These are phyloP conservation scores for Hedychridium roseum DNA, from an alignment of 2,888 invertebrate species.

Conservation along the genomic window DNA sequence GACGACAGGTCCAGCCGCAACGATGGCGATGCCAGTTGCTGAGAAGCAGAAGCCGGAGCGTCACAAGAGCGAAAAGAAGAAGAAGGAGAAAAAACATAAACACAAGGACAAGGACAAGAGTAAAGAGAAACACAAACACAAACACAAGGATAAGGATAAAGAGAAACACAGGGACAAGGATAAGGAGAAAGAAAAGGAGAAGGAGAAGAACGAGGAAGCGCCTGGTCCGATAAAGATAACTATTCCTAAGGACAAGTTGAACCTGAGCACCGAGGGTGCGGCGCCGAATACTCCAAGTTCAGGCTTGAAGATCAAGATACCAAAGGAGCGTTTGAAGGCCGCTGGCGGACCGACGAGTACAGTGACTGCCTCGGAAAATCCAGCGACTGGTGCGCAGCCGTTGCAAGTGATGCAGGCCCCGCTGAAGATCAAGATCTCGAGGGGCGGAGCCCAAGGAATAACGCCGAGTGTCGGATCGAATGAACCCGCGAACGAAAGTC, in stretches of 20 bases:
- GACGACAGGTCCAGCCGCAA: too few relatives aligned
- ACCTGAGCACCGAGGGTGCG: slow-evolving; percentile 50
- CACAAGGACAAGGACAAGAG: slow-evolving; percentile 65
- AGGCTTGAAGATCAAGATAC: slow-evolving; percentile 82
- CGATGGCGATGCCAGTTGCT: slow-evolving; percentile 9
- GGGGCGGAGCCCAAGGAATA: slow-evolving; percentile 71
- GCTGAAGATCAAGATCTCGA: slow-evolving; percentile 83
- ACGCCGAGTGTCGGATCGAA: slow-evolving; percentile 36
- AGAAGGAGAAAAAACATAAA: slow-evolving; percentile 44
- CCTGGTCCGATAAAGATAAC: slow-evolving; percentile 68
- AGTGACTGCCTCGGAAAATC: slow-evolving; percentile 45
- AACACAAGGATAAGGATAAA: slow-evolving; percentile 78
- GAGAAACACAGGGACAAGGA: slow-evolving; percentile 84
- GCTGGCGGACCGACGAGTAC: slow-evolving; percentile 65
- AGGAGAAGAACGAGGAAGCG: slow-evolving; percentile 70
- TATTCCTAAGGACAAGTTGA: slow-evolving; percentile 70
- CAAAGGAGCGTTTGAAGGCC: slow-evolving; percentile 74
- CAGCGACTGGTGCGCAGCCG: slow-evolving; percentile 44
- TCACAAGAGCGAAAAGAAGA: slow-evolving; percentile 53
- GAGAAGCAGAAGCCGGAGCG: slow-evolving; percentile 51
- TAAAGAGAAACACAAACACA: slow-evolving; percentile 83
- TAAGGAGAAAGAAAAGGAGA: slow-evolving; percentile 64
- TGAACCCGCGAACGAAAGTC: slow-evolving; percentile 39
- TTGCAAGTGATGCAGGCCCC: slow-evolving; percentile 61
- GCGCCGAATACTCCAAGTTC: slow-evolving; percentile 52